Evolutionary conservation across 2,113 vertebrate species (phyloP).

Genomic region (Chinchilla lanigera): DNA sequence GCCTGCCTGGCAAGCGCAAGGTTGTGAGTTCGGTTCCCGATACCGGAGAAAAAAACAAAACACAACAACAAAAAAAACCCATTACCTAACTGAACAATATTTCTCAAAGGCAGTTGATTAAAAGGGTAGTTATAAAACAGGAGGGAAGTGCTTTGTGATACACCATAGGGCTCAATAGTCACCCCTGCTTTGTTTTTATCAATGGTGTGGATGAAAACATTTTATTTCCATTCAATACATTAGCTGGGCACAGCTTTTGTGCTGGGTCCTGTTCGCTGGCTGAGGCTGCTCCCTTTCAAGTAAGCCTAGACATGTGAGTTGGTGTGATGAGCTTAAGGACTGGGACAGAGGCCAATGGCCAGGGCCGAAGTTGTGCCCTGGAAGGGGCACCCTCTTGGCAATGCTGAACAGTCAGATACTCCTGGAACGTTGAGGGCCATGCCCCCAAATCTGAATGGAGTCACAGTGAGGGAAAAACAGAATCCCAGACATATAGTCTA

Average conservation of each 20-base stretch:
- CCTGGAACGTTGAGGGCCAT: background rate
- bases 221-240: background rate
- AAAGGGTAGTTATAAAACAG: background rate
- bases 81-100: conserved; percentile 20
- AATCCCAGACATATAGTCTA: background rate
- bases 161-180: background rate
- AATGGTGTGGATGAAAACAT: background rate
- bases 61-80: too few relatives aligned
- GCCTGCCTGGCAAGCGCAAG: too few relatives aligned
- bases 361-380: background rate
- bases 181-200: background rate
- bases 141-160: background rate
- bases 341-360: background rate
- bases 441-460: background rate
- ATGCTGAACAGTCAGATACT: background rate
- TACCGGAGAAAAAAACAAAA: too few relatives aligned
- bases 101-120: conserved; percentile 33
- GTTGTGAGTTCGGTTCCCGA: too few relatives aligned
- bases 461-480: background rate
- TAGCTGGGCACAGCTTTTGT: background rate
- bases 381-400: background rate
- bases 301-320: background rate
- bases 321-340: background rate
- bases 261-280: background rate
- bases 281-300: background rate